phyloP scores from a whole-genome alignment of 2,888 invertebrate species.

The Lymantria monacha region DNA sequence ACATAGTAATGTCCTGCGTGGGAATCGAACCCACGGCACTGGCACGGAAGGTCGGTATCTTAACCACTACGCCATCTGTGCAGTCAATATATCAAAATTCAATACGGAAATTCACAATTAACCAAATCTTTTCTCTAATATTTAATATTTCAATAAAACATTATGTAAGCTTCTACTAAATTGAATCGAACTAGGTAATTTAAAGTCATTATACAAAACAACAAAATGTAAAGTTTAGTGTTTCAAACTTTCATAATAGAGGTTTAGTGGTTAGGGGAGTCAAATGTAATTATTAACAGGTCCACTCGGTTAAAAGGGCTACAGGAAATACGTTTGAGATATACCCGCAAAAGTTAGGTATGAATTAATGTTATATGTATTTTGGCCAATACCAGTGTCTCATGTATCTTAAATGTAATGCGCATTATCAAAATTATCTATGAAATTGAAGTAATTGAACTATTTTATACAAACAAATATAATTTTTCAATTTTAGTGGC shows the following conservation, averaged over 20 bases:
- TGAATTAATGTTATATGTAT: too few relatives aligned
- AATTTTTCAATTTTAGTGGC: too few relatives aligned
- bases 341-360: neutral
- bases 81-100: too few relatives aligned
- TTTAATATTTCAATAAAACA: neutral
- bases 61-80: too few relatives aligned
- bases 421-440: too few relatives aligned
- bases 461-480: too few relatives aligned
- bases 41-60: too few relatives aligned
- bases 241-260: conserved; percentile 13
- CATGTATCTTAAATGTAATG: too few relatives aligned
- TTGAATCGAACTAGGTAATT: conserved; percentile 2
- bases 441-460: too few relatives aligned
- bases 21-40: too few relatives aligned
- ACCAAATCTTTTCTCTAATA: neutral
- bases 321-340: neutral
- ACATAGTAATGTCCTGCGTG: too few relatives aligned
- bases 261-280: conserved; percentile 6
- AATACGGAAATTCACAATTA: neutral
- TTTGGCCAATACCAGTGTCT: too few relatives aligned
- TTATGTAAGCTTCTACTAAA: neutral
- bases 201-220: conserved; percentile 5
- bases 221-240: conserved; percentile 4
- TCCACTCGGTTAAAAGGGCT: conserved; percentile 3
- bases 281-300: conserved; percentile 13